These are phyloP conservation scores for Epistrophe eligans DNA, from an alignment of 2,888 invertebrate species.

Conservation along the genomic window DNA sequence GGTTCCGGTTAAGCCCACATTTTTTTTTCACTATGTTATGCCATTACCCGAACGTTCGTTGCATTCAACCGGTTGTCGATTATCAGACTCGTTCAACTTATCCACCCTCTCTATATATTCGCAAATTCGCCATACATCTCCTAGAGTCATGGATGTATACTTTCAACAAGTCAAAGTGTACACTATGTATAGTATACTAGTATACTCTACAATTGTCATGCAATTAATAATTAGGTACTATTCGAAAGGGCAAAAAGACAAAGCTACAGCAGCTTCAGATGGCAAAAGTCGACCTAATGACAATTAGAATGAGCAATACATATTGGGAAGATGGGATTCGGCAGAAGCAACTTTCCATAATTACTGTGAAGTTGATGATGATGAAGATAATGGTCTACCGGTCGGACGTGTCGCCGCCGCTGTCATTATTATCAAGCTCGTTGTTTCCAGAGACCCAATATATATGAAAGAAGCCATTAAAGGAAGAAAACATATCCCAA, in stretches of 20 bases:
- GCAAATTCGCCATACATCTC: conserved; percentile 53
- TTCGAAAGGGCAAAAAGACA: conserved; percentile 60
- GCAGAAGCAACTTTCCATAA: conserved; percentile 67
- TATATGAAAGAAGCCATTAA: conserved; percentile 60
- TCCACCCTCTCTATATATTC: conserved; percentile 59
- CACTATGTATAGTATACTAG: background rate
- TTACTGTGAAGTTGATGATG: conserved; percentile 71
- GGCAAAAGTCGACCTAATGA: conserved; percentile 67
- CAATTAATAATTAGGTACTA: conserved; percentile 67
- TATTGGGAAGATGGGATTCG: conserved; percentile 53
- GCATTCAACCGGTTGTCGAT: conserved; percentile 76
- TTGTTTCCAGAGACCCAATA: conserved; percentile 65
- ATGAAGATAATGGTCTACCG: conserved; percentile 71
- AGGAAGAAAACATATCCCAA: conserved; percentile 51
- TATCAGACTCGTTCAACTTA: conserved; percentile 58
- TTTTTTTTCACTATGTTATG: conserved; percentile 80
- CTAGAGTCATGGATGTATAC: conserved; percentile 31
- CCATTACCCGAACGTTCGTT: conserved; percentile 59
- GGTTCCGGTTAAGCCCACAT: conserved; percentile 84
- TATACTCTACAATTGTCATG: conserved; percentile 59
- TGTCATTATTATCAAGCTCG: conserved; percentile 63
- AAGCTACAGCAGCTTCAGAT: conserved; percentile 45
- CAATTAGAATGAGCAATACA: conserved; percentile 52
- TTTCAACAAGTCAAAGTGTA: conserved; percentile 61
- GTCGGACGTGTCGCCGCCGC: conserved; percentile 70